Conservation (phyloP, 2,888 invertebrate species). For the Sacculina carcini region DNA sequence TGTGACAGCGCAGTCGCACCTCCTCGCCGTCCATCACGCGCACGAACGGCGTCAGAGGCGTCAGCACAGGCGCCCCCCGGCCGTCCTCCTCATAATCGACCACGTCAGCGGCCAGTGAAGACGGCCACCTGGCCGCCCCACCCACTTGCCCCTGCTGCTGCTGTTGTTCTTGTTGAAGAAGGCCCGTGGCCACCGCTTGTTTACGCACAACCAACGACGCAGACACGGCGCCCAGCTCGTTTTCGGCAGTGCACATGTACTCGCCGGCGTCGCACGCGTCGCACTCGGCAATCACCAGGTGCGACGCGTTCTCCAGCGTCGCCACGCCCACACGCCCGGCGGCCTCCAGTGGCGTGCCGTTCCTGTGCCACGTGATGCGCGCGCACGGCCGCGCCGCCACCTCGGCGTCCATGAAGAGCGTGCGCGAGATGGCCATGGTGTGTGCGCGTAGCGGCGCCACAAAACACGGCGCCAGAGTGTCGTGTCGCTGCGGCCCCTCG, state of each 20-base stretch:
- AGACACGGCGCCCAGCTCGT: constrained; percentile 66
- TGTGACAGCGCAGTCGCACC: constrained; percentile 41
- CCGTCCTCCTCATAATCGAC: too few relatives aligned
- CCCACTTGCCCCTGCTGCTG: too few relatives aligned
- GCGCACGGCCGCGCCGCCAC: constrained; percentile 50
- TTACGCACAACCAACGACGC: constrained; percentile 40
- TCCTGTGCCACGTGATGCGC: constrained; percentile 64
- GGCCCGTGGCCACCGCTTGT: too few relatives aligned
- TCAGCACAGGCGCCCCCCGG: constrained; percentile 21
- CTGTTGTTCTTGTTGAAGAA: too few relatives aligned
- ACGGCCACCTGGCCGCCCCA: too few relatives aligned
- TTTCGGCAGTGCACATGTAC: constrained; percentile 66
- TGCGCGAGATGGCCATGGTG: constrained; percentile 40
- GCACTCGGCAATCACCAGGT: constrained; percentile 44
- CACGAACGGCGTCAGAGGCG: constrained; percentile 35
- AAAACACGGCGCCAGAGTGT: constrained; percentile 42
- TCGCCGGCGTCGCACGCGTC: constrained; percentile 40
- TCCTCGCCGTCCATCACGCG: constrained; percentile 74
- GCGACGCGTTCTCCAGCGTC: constrained; percentile 47
- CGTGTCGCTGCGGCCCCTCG: constrained; percentile 20
- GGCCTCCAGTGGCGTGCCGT: constrained; percentile 36
- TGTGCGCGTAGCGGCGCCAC: constrained; percentile 41
- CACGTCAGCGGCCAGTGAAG: too few relatives aligned
- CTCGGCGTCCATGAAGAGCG: constrained; percentile 45
- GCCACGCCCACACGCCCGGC: constrained; percentile 29